Percentiles rank a stretch among this genome's conserved stretches.
phyloP scores from a whole-genome alignment of 2,113 vertebrate genomes.

The Vanacampus margaritifer region DNA sequence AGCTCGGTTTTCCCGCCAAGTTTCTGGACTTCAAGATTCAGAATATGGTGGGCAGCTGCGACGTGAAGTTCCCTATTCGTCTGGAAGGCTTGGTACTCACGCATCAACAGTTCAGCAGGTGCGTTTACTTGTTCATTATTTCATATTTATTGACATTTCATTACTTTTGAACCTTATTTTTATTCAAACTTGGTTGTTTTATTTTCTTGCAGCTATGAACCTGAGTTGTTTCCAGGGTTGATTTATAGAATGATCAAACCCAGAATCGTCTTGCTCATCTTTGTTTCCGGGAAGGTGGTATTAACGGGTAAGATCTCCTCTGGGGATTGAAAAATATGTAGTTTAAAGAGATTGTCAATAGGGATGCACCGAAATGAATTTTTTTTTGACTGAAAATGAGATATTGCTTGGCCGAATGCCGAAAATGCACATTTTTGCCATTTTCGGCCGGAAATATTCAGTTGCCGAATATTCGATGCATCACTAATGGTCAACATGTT shows the following conservation, averaged over 20 bases:
- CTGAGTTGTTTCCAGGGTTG: constrained; percentile 95
- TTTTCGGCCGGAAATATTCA: too few relatives aligned
- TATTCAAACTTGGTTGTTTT: neutral
- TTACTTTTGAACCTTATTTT: neutral
- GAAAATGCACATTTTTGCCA: too few relatives aligned
- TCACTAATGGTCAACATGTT: neutral
- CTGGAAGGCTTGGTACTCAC: constrained; percentile 94
- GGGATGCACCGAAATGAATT: too few relatives aligned
- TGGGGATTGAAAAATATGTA: neutral
- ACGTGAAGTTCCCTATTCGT: constrained; percentile 97
- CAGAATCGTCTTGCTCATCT: constrained; percentile 97
- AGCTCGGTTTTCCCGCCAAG: constrained; percentile 95
- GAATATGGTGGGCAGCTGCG: constrained; percentile 99
- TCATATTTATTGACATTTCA: neutral
- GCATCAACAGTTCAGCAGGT: constrained; percentile 99
- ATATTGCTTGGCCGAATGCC: too few relatives aligned
- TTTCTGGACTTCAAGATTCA: constrained; percentile 99
- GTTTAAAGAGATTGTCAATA: neutral
- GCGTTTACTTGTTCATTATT: neutral
- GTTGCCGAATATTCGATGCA: too few relatives aligned
- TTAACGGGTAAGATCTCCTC: constrained; percentile 84
- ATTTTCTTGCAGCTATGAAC: constrained; percentile 83
- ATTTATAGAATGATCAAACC: constrained; percentile 99
- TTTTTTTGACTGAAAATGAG: too few relatives aligned
- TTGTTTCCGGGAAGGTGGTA: constrained; percentile 98